Percentiles rank a stretch among this genome's conserved stretches.
Evolutionary conservation across 30 jellyfish, hydroid and myxozoan genomes (phyloP).

Genomic region (Hydra vulgaris): DNA sequence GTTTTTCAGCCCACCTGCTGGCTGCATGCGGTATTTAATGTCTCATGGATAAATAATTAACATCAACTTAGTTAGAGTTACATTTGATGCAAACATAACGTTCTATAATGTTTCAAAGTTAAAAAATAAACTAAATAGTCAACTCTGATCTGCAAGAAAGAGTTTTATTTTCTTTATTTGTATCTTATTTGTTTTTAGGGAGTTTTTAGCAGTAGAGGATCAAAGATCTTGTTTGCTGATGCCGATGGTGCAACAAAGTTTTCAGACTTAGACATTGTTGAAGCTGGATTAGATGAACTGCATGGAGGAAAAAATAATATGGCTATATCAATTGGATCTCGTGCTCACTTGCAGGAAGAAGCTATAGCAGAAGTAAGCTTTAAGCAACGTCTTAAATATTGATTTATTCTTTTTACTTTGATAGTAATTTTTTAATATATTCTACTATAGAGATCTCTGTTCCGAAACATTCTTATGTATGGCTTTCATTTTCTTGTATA

Average conservation of each 20-base stretch:
- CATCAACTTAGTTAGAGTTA: too few relatives aligned
- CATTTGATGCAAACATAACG: too few relatives aligned
- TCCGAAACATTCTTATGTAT: constrained; percentile 77
- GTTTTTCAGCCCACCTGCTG: too few relatives aligned
- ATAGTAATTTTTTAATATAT: background rate
- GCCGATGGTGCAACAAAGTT: constrained; percentile 97
- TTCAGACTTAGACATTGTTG: constrained; percentile 65
- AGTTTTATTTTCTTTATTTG: too few relatives aligned
- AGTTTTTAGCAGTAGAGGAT: constrained; percentile 73
- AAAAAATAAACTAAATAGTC: too few relatives aligned
- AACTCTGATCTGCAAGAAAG: too few relatives aligned
- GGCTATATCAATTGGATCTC: constrained; percentile 87
- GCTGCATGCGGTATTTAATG: too few relatives aligned
- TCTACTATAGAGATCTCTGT: constrained; percentile 74
- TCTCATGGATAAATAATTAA: too few relatives aligned
- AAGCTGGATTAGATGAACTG: constrained; percentile 47
- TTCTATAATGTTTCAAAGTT: too few relatives aligned
- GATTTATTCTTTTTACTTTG: background rate
- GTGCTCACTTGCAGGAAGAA: constrained; percentile 88
- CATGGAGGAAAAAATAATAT: constrained; percentile 60
- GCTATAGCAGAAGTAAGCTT: constrained; percentile 79
- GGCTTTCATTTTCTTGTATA: constrained; percentile 89
- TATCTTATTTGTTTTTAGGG: constrained; percentile 37
- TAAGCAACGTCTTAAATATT: background rate
- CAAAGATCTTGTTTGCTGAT: constrained; percentile 64